Base-by-base conservation (phyloP, 2,888 invertebrate genomes). In the Myopa testacea region DNA sequence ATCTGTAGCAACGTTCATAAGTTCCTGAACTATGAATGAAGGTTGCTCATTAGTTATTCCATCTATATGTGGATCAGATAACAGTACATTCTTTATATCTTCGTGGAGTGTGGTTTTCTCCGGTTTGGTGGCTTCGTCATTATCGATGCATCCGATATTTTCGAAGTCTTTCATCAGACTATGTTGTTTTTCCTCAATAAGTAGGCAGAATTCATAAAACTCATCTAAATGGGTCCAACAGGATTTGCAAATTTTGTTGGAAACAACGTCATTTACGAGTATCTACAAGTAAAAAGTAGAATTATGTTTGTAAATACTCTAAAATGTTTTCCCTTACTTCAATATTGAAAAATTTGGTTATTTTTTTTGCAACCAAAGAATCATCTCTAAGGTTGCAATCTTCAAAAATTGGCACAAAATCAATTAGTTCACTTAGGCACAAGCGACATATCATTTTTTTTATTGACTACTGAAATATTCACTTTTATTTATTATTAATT, bases 201-300 rank as follows among this genome's bases (percentile, higher is more conserved):
- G 69, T 26, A 80, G 58, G 4, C 79, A 82, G 73, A 81, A 82
- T 26, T 79, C 79, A 55, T 82, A 80, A 50, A 82, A 82, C 55
- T 81, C 81, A 10, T 79, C 78, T 67, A 81, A 81, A 73, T 79
- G 79, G 63, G 79, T 76, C 75, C 78, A 82, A 69, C 82, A 82
- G 12, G 78, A 45, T 69, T 80, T 78, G 69, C 82, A 82, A 78
- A 82, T 79, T 76, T 75, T 77, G n/a, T 63, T 77, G 8, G 80
- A 80, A 38, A 78, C 40, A 55, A 60, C 45, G 60, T 80, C 74
- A 19, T 67, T 50, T 68, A 71, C 70, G 73, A 68, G 78, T 71
- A 79, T 55, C 78, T 78, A 12, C 63, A 45, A 60, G 50, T 65
- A 60, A 3, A 8, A 50, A 50, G 26, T 26, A 26, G 26, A 50